Percentiles rank a stretch among this genome's conserved stretches.
phyloP scores from a whole-genome alignment of 2,113 vertebrate species.

The Danionella cerebrum region DNA sequence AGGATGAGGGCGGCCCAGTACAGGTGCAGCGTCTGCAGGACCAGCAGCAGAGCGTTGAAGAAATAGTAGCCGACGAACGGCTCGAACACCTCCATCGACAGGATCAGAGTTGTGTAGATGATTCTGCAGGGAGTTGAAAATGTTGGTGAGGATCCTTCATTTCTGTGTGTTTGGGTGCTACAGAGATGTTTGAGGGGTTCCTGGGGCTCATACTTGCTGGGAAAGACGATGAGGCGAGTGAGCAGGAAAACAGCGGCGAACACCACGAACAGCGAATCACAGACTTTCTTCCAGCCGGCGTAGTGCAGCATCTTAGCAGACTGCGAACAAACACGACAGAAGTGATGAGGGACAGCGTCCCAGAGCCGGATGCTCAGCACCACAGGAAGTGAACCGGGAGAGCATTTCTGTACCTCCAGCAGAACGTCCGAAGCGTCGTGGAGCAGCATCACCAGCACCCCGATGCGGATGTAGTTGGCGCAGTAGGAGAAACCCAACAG shows the following conservation, averaged over 20 bases:
- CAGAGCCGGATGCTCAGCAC: too few relatives aligned
- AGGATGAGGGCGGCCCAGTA: constrained; percentile 88
- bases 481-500: constrained; percentile 86
- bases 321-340: constrained; percentile 50
- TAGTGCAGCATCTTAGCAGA: constrained; percentile 84
- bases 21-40: constrained; percentile 78
- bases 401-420: constrained; percentile 77
- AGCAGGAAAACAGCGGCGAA: constrained; percentile 74
- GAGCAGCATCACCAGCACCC: constrained; percentile 79
- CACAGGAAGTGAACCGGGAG: too few relatives aligned
- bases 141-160: too few relatives aligned
- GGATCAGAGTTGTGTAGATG: constrained; percentile 71
- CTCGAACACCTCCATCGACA: constrained; percentile 70
- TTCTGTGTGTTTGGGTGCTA: too few relatives aligned
- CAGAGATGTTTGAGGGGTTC: too few relatives aligned
- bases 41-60: constrained; percentile 71
- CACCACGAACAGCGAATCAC: constrained; percentile 70
- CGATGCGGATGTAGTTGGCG: constrained; percentile 82
- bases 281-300: constrained; percentile 72
- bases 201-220: constrained; percentile 70
- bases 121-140: too few relatives aligned
- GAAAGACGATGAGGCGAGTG: constrained; percentile 74
- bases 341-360: too few relatives aligned
- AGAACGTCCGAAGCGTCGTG: constrained; percentile 80
- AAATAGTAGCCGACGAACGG: constrained; percentile 87